These are phyloP conservation scores for Eleutherodactylus coqui DNA, from an alignment of 2,797 vertebrate genomes.

Conservation along the genomic window DNA sequence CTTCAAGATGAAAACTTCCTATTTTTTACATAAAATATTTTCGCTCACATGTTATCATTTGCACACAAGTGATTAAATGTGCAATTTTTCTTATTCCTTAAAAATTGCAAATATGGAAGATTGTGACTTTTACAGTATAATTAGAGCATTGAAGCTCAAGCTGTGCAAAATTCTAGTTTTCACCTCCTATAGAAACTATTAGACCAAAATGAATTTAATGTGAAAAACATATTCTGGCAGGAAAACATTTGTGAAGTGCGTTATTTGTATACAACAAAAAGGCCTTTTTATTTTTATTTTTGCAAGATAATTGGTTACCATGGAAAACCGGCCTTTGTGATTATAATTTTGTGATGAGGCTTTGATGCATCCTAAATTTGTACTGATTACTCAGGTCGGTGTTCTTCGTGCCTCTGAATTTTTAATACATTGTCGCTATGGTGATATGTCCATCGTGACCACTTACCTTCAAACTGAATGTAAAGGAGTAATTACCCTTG, in stretches of 20 bases:
- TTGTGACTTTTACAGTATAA: background rate
- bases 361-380: background rate
- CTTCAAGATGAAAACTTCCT: too few relatives aligned
- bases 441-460: background rate
- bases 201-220: background rate
- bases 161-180: background rate
- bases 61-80: background rate
- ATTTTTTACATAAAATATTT: too few relatives aligned
- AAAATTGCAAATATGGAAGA: background rate
- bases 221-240: background rate
- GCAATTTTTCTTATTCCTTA: background rate
- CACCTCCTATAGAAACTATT: background rate
- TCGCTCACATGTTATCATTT: too few relatives aligned
- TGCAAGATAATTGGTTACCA: constrained; percentile 15
- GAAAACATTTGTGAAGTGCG: background rate
- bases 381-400: background rate
- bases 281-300: too few relatives aligned
- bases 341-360: background rate
- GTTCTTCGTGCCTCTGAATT: background rate
- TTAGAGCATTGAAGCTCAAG: background rate
- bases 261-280: background rate
- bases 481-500: background rate
- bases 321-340: constrained; percentile 6
- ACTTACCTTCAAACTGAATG: constrained; percentile 6
- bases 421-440: constrained; percentile 26